Conservation (phyloP, 2,797 vertebrate genomes). For the Propithecus deckenii region DNA sequence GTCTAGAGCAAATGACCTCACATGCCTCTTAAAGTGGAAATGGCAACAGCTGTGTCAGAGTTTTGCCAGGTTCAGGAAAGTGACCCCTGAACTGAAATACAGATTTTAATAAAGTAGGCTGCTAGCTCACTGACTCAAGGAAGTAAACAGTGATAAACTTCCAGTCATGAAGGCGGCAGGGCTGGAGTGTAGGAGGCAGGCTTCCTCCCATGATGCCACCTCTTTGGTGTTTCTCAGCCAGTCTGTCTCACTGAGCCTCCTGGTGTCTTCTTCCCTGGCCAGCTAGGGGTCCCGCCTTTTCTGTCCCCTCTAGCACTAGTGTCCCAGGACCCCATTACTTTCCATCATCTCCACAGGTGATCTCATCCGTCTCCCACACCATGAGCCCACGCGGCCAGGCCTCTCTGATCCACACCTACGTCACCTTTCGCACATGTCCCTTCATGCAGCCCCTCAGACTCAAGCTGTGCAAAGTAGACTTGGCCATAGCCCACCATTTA, state of each 20-base stretch:
- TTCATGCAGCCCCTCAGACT: background rate
- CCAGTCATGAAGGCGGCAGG: background rate
- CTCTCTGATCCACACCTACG: background rate
- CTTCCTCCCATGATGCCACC: background rate
- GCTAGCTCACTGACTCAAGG: background rate
- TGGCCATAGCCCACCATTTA: background rate
- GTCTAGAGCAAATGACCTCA: background rate
- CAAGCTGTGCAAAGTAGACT: background rate
- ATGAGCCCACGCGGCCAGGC: background rate
- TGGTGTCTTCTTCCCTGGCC: background rate
- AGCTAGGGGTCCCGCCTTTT: background rate
- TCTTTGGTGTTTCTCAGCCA: background rate
- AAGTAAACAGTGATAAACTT: background rate
- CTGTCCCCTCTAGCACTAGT: background rate
- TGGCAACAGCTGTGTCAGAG: background rate
- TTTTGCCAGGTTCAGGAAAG: background rate
- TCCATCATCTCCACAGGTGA: background rate
- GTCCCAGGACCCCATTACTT: background rate
- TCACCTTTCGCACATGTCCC: background rate
- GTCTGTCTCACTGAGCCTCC: background rate
- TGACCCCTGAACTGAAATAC: background rate
- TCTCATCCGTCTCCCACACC: background rate
- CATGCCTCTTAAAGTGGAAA: background rate
- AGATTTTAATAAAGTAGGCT: background rate
- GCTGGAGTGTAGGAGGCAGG: background rate